Conservation (phyloP, 1,140 invertebrate genomes). For the Oncopodura yosiiana region DNA sequence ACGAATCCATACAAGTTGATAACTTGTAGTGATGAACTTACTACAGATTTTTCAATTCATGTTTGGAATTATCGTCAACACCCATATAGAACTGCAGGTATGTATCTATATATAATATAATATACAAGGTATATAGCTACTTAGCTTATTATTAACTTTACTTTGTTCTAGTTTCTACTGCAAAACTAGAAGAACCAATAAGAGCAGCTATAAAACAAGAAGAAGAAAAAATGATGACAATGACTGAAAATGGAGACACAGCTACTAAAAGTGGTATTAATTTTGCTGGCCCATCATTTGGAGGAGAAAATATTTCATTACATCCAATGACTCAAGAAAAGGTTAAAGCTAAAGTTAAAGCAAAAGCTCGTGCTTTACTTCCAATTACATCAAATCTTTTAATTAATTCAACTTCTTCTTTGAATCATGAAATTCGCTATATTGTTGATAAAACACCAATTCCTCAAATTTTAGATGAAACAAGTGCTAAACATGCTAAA, state of each 20-base stretch:
- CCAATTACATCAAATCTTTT: constrained; percentile 14
- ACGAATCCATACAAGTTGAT: constrained; percentile 17
- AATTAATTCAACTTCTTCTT: constrained; percentile 15
- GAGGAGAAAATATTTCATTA: too few species aligned
- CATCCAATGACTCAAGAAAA: not conserved
- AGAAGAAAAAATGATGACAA: not conserved
- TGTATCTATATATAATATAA: too few species aligned
- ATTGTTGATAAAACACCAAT: constrained; percentile 9
- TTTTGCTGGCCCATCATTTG: too few species aligned
- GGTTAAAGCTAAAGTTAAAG: constrained; percentile 5
- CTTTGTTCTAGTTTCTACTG: too few species aligned
- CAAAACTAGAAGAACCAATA: not conserved
- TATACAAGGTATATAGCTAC: too few species aligned
- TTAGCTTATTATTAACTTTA: too few species aligned
- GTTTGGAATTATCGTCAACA: constrained; percentile 29
- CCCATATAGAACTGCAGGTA: constrained; percentile 1
- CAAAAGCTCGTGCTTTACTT: constrained; percentile 2
- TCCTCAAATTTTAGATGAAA: not conserved
- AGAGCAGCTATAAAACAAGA: not conserved
- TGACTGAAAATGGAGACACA: not conserved
- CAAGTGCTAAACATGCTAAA: not conserved
- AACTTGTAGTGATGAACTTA: constrained; percentile 25
- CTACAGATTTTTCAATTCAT: constrained; percentile 21
- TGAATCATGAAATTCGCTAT: constrained; percentile 17
- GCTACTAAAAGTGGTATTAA: not conserved